A percentile compares a stretch with the other conserved stretches of the same genome.
Conservation (phyloP, 2,888 invertebrate species). For the Yponomeuta sedellus region DNA sequence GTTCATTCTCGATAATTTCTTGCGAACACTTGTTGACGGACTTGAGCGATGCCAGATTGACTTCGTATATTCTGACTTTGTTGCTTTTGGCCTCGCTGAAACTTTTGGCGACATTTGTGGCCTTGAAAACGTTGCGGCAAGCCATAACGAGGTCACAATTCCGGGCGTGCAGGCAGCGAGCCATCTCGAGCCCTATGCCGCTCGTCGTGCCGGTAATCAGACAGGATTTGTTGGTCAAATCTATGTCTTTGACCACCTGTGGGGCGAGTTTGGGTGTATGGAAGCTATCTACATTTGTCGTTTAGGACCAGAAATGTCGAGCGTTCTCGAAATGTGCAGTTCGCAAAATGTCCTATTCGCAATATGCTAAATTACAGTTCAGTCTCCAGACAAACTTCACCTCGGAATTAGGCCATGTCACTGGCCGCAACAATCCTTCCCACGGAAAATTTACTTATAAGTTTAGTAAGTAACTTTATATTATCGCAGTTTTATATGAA, state of each 20-base stretch:
- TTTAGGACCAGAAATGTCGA: neutral
- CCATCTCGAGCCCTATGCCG: conserved; percentile 96
- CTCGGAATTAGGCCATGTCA: neutral
- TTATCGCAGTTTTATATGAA: no score
- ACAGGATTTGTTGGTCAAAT: conserved; percentile 87
- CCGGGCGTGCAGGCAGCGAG: conserved; percentile 85
- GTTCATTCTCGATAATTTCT: conserved; percentile 37
- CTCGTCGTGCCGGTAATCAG: conserved; percentile 95
- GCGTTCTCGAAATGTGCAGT: neutral
- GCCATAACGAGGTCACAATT: conserved; percentile 91
- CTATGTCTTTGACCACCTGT: conserved; percentile 84
- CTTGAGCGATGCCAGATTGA: conserved; percentile 53
- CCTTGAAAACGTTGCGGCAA: conserved; percentile 83
- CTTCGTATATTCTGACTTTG: conserved; percentile 41
- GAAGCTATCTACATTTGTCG: neutral
- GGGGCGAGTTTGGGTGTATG: conserved; percentile 20
- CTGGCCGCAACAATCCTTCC: neutral
- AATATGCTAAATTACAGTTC: neutral
- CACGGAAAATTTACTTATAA: no score
- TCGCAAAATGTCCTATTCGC: no score
- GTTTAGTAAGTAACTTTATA: no score
- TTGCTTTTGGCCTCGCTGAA: conserved; percentile 34
- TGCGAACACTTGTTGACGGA: conserved; percentile 54
- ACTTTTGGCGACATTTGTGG: conserved; percentile 55
- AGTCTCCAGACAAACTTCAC: neutral